phyloP scores from a whole-genome alignment of 2,888 invertebrate genomes.

The Xestoiulus laeticollis region DNA sequence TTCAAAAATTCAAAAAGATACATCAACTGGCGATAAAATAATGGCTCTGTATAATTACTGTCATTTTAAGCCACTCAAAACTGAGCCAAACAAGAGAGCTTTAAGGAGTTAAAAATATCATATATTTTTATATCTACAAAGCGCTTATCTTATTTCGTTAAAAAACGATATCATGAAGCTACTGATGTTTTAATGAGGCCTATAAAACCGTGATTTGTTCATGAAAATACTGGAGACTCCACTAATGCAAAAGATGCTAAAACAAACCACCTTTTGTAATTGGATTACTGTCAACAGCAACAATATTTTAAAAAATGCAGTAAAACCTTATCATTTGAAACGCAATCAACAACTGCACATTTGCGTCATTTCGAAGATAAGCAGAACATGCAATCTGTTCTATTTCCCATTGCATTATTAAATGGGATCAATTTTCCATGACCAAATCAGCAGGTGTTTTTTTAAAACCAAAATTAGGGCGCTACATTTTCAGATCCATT shows the following conservation, averaged over 20 bases:
- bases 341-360: neutral
- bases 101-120: neutral
- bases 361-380: slow-evolving; percentile 5
- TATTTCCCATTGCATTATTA: neutral
- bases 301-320: neutral
- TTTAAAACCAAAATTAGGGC: neutral
- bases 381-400: neutral
- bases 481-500: neutral
- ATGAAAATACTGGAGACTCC: neutral
- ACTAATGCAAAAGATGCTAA: neutral
- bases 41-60: no score
- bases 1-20: neutral
- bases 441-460: neutral
- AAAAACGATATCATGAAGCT: neutral
- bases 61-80: neutral
- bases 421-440: neutral
- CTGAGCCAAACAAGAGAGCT: neutral
- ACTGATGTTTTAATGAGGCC: neutral
- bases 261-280: neutral
- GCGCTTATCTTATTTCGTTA: neutral
- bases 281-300: neutral
- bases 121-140: neutral
- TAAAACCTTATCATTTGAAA: neutral
- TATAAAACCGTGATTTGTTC: neutral
- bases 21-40: no score